These are phyloP conservation scores for Diplodus sargus DNA, from an alignment of 2,797 vertebrate species.

Conservation along the genomic window DNA sequence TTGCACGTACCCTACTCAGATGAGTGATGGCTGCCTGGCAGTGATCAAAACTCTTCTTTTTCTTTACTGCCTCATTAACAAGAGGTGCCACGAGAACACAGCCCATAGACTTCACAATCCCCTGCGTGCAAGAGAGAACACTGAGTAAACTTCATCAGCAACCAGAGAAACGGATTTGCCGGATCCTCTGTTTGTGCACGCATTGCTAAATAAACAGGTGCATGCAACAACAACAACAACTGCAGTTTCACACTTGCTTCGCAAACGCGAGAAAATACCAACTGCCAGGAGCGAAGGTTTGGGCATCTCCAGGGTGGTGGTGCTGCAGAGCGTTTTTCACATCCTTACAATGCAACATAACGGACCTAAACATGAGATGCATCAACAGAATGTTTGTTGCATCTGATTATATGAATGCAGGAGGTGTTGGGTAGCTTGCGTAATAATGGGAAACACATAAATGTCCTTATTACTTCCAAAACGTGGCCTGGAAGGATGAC, in stretches of 20 bases:
- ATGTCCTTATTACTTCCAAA: neutral
- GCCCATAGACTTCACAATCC: constrained; percentile 79
- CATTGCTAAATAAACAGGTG: constrained; percentile 12
- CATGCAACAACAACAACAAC: constrained; percentile 18
- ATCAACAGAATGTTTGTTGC: neutral
- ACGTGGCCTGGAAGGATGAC: neutral
- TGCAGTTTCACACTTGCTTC: constrained; percentile 35
- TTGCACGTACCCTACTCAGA: constrained; percentile 69
- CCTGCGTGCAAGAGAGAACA: constrained; percentile 57
- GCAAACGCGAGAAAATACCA: neutral
- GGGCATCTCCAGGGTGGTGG: neutral
- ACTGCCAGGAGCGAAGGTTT: neutral
- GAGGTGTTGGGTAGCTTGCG: neutral
- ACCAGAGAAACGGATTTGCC: neutral
- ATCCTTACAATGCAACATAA: neutral
- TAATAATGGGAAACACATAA: neutral
- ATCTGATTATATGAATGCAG: neutral
- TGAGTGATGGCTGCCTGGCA: constrained; percentile 74
- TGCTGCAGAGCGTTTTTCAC: neutral
- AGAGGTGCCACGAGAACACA: constrained; percentile 73
- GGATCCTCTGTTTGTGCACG: neutral
- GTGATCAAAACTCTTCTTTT: constrained; percentile 45
- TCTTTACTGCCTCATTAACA: constrained; percentile 62
- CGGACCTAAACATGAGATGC: neutral
- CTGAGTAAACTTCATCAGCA: neutral